These are phyloP conservation scores for Diorhabda elongata DNA, from an alignment of 1,140 invertebrate genomes.

Conservation along the genomic window DNA sequence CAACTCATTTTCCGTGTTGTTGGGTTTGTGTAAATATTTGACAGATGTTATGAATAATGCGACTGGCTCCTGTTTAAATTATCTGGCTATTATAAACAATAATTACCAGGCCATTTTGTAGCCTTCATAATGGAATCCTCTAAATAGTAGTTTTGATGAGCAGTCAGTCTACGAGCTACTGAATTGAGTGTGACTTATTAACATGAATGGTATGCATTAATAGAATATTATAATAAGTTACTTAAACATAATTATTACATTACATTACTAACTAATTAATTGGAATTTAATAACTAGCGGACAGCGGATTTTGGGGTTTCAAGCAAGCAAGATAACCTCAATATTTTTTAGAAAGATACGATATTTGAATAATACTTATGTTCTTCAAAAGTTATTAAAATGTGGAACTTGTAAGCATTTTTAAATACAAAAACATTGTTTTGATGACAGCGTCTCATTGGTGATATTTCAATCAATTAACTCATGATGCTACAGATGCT, in stretches of 20 bases:
- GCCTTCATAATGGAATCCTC: neutral
- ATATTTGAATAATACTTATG: neutral
- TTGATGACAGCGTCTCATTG: too few species aligned
- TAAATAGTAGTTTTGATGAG: slow-evolving; percentile 3
- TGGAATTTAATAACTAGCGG: too few species aligned
- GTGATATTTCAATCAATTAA: too few species aligned
- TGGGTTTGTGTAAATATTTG: slow-evolving; percentile 32
- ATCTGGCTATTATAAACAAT: slow-evolving; percentile 20
- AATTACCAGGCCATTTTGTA: neutral
- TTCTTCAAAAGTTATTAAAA: too few species aligned
- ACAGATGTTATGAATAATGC: slow-evolving; percentile 34
- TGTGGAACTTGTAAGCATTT: too few species aligned
- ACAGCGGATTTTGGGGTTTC: too few species aligned
- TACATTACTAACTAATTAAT: too few species aligned
- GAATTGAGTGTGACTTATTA: neutral
- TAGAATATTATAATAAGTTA: neutral
- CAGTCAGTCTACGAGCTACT: neutral
- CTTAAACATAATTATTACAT: too few species aligned
- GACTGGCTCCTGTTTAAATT: slow-evolving; percentile 33
- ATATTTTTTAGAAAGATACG: neutral
- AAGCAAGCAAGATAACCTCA: neutral
- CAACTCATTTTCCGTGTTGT: slow-evolving; percentile 10
- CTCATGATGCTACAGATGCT: too few species aligned
- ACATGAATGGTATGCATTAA: neutral
- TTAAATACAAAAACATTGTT: too few species aligned